Base-by-base conservation (phyloP, 1,140 invertebrate species). In the Zaprionus camerounensis region DNA sequence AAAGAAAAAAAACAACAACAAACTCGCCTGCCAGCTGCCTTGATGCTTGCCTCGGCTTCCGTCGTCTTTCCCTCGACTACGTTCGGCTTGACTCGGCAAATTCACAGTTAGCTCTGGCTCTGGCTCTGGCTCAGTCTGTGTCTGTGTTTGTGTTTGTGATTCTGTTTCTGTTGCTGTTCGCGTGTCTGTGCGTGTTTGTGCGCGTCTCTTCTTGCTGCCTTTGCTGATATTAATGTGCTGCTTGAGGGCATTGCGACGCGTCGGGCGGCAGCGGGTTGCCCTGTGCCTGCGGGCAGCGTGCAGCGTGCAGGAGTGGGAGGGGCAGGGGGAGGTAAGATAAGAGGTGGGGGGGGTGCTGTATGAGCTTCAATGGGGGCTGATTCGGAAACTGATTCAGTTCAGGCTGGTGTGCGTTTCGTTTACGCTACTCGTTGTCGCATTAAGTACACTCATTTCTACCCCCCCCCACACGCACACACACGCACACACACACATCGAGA, bases 371-470 rank as follows among this genome's bases (percentile, higher is more conserved):
- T 71, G 68, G 74, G 59, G 62, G 70, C 75, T 71, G 62, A 62
- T 74, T 68, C 62, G 67, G 67, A 24, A 69, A 80, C 69, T 75
- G 81, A 82, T 80, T 83, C 66, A 68, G 65, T 68, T 72, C 31
- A 34, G 58, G 51, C 56, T 51, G 24, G 44, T 36, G 34, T 44
- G 49, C 70, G 70, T 78, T 76, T 84, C 70, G 76, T 86, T 72
- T 86, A 80, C 76, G 82, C 71, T 80, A 67, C 80, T 87, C 77
- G 84, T 87, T 87, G 83, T 70, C 84, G 84, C 84, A 88, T 87
- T 87, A 83, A 83, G 83, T 80, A 80, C 74, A 73, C 65, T 72
- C 64, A 69, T 76, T 34, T 34, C 31, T 34, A 11, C 31, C 31
- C 31, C 31, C 24, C 41, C 34, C 24, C 26, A 20, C 44, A 61